Evolutionary conservation across 2,113 vertebrate species (phyloP).

Genomic region (Zosterops borbonicus): DNA sequence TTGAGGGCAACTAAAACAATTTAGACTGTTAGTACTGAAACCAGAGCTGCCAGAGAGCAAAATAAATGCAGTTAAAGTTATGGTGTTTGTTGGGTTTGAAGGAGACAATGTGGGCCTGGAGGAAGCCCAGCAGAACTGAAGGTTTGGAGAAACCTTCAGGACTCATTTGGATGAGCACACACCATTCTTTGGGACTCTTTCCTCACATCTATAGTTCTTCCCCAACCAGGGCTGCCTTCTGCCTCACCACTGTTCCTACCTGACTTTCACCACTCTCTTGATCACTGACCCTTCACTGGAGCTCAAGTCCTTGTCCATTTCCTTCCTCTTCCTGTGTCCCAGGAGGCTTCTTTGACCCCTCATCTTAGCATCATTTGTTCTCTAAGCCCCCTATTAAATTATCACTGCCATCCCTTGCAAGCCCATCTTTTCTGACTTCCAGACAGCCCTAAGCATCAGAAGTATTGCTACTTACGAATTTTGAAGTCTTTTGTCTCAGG

Average conservation of each 20-base stretch:
- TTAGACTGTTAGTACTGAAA: neutral
- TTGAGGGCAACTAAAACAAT: neutral
- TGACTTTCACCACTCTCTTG: neutral
- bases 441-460: neutral
- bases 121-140: neutral
- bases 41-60: neutral
- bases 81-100: neutral
- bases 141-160: neutral
- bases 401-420: neutral
- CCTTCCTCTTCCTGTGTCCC: neutral
- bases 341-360: neutral
- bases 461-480: neutral
- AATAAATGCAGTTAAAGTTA: conserved; percentile 5
- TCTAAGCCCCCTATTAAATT: neutral
- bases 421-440: neutral
- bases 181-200: neutral
- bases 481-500: neutral
- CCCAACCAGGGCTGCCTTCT: neutral
- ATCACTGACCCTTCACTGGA: neutral
- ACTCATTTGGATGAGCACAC: neutral
- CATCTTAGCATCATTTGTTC: neutral
- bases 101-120: neutral
- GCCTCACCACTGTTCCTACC: neutral
- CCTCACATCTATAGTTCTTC: neutral
- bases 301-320: neutral